Conservation (phyloP, 2,113 vertebrate species). For the Empidonax alnorum region DNA sequence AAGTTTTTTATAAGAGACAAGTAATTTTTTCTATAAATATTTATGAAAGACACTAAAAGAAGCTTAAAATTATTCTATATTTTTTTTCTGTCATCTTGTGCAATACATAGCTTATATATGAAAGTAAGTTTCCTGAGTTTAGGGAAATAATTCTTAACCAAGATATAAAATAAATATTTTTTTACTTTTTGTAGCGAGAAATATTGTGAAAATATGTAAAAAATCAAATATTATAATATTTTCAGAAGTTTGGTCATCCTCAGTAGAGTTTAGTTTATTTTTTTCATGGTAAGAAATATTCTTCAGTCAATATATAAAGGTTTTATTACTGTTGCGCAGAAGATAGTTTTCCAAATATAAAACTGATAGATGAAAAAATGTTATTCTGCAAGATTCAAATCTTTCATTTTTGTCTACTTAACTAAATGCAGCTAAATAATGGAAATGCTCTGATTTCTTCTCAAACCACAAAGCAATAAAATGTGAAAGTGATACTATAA, state of each 20-base stretch:
- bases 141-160: not conserved
- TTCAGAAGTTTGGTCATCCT: not conserved
- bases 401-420: not conserved
- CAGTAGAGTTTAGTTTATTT: not conserved
- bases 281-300: constrained; percentile 1
- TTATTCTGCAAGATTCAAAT: not conserved
- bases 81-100: constrained; percentile 1
- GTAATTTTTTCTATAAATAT: constrained; percentile 52
- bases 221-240: not conserved
- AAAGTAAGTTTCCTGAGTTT: not conserved
- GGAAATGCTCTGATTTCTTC: not conserved
- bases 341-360: constrained; percentile 9
- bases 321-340: constrained; percentile 19
- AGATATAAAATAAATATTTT: not conserved
- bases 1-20: not conserved
- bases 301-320: not conserved
- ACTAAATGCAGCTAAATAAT: not conserved
- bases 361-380: not conserved
- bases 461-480: not conserved
- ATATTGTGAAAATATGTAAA: not conserved
- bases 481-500: not conserved
- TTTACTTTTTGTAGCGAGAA: not conserved
- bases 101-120: not conserved
- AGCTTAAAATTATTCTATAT: not conserved
- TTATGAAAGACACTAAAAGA: constrained; percentile 24